Evolutionary conservation across 2,888 invertebrate species (phyloP).

Genomic region (Helobdella robusta): DNA sequence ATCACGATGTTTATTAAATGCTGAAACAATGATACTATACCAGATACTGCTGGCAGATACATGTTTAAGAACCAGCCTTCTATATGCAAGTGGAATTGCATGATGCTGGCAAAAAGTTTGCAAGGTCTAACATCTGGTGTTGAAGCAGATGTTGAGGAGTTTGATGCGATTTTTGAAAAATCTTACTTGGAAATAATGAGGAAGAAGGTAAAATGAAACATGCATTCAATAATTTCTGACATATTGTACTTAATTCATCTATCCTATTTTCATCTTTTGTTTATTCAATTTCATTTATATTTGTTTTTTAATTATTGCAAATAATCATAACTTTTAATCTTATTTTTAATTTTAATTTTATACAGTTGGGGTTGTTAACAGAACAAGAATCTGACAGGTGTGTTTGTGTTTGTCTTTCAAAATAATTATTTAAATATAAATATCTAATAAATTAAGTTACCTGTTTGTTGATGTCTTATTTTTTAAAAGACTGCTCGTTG

Average conservation of each 20-base stretch:
- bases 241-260: neutral
- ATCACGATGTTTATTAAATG: no score
- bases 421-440: neutral
- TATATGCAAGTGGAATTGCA: slow-evolving; percentile 60
- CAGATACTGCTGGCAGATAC: slow-evolving; percentile 57
- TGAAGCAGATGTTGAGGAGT: slow-evolving; percentile 42
- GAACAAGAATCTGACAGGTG: slow-evolving; percentile 17
- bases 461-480: slow-evolving; percentile 2
- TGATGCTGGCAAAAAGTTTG: slow-evolving; percentile 57
- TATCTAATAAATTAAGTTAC: neutral
- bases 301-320: no score
- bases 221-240: neutral
- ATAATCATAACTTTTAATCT: neutral
- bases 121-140: slow-evolving; percentile 50
- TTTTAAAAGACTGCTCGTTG: slow-evolving; percentile 47
- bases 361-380: slow-evolving; percentile 24
- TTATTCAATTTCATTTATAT: no score
- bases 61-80: slow-evolving; percentile 57
- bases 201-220: slow-evolving; percentile 53
- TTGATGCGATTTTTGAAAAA: slow-evolving; percentile 44
- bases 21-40: no score
- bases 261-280: no score
- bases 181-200: slow-evolving; percentile 49
- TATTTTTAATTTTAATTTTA: slow-evolving; percentile 10
- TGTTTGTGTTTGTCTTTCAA: neutral